A percentile compares a stretch with the other conserved stretches of the same genome.
Evolutionary conservation across 1,140 invertebrate genomes (phyloP).

Genomic region (Dinothrombium tinctorium): DNA sequence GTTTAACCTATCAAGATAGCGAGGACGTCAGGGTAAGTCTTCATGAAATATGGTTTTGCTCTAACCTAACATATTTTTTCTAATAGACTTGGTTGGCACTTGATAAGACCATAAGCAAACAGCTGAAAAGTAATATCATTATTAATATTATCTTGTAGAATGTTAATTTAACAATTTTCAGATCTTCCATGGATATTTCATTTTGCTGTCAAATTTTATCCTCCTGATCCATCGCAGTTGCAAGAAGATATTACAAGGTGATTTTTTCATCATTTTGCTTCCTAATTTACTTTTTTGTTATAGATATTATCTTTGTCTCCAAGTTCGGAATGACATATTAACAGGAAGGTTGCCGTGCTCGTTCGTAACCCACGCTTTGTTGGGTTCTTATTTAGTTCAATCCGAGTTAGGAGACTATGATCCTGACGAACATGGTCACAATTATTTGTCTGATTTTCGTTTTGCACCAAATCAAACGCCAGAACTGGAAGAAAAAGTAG

Average conservation of each 20-base stretch:
- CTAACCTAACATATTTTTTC: neutral
- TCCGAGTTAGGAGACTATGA: conserved; percentile 86
- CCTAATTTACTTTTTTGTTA: conserved; percentile 13
- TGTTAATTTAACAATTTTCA: conserved; percentile 23
- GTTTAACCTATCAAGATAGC: conserved; percentile 55
- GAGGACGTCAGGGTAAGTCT: conserved; percentile 38
- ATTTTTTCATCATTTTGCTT: conserved; percentile 2
- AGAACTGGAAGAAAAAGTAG: conserved; percentile 81
- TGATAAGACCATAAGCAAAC: conserved; percentile 62
- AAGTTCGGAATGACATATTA: conserved; percentile 80
- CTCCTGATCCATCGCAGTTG: conserved; percentile 84
- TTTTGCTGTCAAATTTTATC: conserved; percentile 98
- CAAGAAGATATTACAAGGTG: conserved; percentile 80
- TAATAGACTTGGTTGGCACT: conserved; percentile 58
- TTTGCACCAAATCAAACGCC: conserved; percentile 68
- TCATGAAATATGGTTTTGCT: too few species aligned
- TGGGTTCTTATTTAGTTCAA: conserved; percentile 35
- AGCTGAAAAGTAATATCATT: conserved; percentile 44
- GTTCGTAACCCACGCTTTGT: conserved; percentile 79
- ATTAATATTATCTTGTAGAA: neutral
- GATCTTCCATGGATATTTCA: conserved; percentile 76
- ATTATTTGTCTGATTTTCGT: conserved; percentile 75
- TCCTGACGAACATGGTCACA: conserved; percentile 55
- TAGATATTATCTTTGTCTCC: conserved; percentile 79
- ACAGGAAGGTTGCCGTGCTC: conserved; percentile 76